A percentile compares a stretch with the other conserved stretches of the same genome.
phyloP scores from a whole-genome alignment of 2,888 invertebrate species.

The Phaedon cochleariae region DNA sequence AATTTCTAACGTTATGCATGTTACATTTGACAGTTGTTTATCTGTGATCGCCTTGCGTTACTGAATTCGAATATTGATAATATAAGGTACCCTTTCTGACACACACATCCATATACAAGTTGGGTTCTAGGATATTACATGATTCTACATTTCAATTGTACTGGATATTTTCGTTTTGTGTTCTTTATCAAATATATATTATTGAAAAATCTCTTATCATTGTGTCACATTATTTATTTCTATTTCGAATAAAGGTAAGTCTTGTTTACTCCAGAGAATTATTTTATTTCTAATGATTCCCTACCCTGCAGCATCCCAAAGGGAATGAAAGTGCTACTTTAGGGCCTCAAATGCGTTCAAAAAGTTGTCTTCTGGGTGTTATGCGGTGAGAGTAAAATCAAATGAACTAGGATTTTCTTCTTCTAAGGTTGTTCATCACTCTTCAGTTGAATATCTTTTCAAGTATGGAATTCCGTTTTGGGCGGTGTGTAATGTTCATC shows the following conservation, averaged over 20 bases:
- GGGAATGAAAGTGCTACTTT: too few relatives aligned
- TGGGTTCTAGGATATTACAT: slow-evolving; percentile 19
- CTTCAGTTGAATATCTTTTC: too few relatives aligned
- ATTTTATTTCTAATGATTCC: slow-evolving; percentile 25
- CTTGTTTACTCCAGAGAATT: slow-evolving; percentile 34
- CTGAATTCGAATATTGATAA: slow-evolving; percentile 45
- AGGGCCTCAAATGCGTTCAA: too few relatives aligned
- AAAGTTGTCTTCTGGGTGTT: too few relatives aligned
- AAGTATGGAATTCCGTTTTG: too few relatives aligned
- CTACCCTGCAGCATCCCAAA: too few relatives aligned
- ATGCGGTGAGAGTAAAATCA: too few relatives aligned
- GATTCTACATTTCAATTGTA: slow-evolving; percentile 58
- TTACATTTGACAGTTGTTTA: slow-evolving; percentile 62
- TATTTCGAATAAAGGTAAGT: slow-evolving; percentile 44
- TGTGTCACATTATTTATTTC: slow-evolving; percentile 44
- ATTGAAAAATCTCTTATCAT: slow-evolving; percentile 46
- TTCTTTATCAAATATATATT: slow-evolving; percentile 58
- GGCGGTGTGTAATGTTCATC: too few relatives aligned
- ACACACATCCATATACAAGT: slow-evolving; percentile 31
- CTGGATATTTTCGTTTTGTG: slow-evolving; percentile 59
- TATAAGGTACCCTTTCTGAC: slow-evolving; percentile 49
- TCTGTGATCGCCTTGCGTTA: slow-evolving; percentile 62
- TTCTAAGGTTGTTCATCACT: too few relatives aligned
- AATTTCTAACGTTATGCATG: slow-evolving; percentile 60
- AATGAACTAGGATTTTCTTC: too few relatives aligned